Base-by-base conservation (phyloP, 2,888 invertebrate genomes). In the Synanthedon myopaeformis region DNA sequence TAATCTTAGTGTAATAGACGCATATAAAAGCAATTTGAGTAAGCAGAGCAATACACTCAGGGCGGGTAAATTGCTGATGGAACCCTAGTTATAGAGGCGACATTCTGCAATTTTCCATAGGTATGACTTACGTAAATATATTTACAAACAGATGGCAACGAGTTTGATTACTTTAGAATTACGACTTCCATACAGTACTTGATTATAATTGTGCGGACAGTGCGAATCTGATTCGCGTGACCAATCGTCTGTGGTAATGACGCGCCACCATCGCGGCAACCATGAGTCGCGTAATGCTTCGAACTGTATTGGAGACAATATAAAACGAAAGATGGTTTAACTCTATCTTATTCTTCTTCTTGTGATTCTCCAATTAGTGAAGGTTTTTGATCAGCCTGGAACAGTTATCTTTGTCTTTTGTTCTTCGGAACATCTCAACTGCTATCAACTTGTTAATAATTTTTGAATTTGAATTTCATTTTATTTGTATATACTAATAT, bases 171-270 rank as follows among this genome's bases (percentile, higher is more conserved):
- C 81, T 76, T 82, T 81, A 82, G 82, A 85, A 86, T 85, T 84
- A 84, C 80, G 85, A 84, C 74, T 75, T 72, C 68, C 71, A 72
- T 73, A 71, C 72, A 72, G 70, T 74, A 71, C 73, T 80, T 83
- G 86, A 87, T 85, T 87, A 82, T 85, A 87, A 87, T 87, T 87
- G 85, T 72, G 82, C 73, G 75, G 86, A 85, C 86, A 81, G 79
- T 69, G 73, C 66, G 76, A 64, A 79, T 79, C 84, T 76, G 84
- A 87, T 79, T 82, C 75, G 84, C 87, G 84, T 86, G 86, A 76
- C 87, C 82, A 83, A 87, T 84, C 72, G 75, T 65, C 68, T 63
- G 70, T 62, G 69, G 77, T 84, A 82, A 84, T 84, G 82, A 80
- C 76, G 78, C 66, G 71, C 67, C 74, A 73, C 79, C 77, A 79